These are phyloP conservation scores for Lagorchestes hirsutus DNA, from an alignment of 2,797 vertebrate genomes.

Conservation along the genomic window DNA sequence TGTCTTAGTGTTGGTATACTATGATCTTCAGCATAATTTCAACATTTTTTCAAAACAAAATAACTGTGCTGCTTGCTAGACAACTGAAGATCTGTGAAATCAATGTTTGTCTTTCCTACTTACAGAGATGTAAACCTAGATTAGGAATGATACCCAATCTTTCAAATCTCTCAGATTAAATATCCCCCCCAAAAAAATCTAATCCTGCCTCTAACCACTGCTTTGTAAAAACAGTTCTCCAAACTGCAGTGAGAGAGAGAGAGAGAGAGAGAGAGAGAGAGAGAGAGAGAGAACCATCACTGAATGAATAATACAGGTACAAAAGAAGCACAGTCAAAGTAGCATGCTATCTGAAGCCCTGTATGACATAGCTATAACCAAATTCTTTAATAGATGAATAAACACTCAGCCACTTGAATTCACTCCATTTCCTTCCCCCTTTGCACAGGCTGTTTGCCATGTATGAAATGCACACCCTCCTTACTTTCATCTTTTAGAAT, in stretches of 20 bases:
- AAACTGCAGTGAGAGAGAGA: not conserved
- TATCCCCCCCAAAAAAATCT: not conserved
- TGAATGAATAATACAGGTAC: too few species aligned
- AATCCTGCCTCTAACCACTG: not conserved
- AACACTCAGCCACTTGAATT: not conserved
- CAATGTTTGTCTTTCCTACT: not conserved
- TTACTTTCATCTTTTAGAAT: not conserved
- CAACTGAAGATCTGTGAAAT: not conserved
- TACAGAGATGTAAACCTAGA: not conserved
- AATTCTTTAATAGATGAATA: not conserved
- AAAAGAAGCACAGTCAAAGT: not conserved
- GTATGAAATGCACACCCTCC: not conserved
- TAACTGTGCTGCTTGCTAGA: not conserved
- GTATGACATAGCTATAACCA: not conserved
- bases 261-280: too few species aligned
- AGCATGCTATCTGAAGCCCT: not conserved
- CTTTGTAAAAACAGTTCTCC: conserved; percentile 19
- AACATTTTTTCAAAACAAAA: not conserved
- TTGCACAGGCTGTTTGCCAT: not conserved
- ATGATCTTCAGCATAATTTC: not conserved
- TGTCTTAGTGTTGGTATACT: not conserved
- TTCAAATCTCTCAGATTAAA: conserved; percentile 13
- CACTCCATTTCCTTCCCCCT: not conserved
- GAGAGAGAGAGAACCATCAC: too few species aligned
- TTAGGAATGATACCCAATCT: not conserved